Evolutionary conservation across 2,797 vertebrate genomes (phyloP).

Genomic region (Labroides dimidiatus): DNA sequence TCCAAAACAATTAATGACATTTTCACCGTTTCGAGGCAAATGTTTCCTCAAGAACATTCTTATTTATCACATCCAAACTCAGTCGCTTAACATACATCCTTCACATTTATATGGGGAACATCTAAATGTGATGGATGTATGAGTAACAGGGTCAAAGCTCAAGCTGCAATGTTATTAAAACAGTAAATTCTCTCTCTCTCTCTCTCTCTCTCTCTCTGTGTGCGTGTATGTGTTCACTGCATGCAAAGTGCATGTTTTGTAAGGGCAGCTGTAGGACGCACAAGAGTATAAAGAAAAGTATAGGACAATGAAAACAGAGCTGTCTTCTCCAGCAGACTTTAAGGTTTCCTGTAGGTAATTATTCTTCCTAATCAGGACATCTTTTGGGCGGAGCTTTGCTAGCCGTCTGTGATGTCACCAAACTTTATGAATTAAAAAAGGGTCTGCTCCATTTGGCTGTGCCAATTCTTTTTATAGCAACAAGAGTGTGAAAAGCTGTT

Average conservation of each 20-base stretch:
- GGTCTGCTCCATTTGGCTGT: constrained; percentile 20
- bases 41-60: no score
- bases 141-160: neutral
- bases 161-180: neutral
- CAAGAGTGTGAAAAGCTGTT: constrained; percentile 17
- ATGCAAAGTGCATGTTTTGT: neutral
- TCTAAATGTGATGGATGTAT: neutral
- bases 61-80: no score
- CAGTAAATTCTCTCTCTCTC: neutral
- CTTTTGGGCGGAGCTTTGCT: neutral
- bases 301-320: neutral
- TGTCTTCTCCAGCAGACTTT: neutral
- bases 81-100: no score
- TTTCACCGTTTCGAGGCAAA: no score
- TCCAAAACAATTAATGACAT: no score
- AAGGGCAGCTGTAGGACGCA: neutral
- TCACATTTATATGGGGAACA: neutral
- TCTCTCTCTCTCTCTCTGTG: no score
- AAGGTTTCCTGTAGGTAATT: neutral
- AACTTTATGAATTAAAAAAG: constrained; percentile 22
- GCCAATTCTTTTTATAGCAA: constrained; percentile 6
- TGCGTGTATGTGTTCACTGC: neutral
- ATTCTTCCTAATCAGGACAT: neutral
- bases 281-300: neutral
- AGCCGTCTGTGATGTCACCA: neutral